Base-by-base conservation (phyloP, 2,888 invertebrate genomes). In the Acleris laterana region DNA sequence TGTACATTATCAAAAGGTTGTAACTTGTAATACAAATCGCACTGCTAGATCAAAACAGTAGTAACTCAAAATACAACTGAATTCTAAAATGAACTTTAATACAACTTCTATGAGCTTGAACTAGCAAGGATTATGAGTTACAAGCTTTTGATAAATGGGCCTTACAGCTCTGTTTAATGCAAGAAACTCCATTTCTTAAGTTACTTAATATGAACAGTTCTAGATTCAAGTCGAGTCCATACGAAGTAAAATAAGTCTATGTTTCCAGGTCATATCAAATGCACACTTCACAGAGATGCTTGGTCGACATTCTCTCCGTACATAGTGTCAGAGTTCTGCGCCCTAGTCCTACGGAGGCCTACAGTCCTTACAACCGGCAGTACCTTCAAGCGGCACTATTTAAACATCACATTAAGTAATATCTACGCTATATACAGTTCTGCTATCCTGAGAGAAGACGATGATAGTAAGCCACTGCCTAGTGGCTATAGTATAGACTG, bases 281-380 rank as follows among this genome's bases (percentile, higher is more conserved):
- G 91, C 62, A 93, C 92, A 22, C 78, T 93, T 9, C 93, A 93
- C 63, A 84, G 92, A 80, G 92, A 93, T 79, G 91, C 89, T n/a
- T 93, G 92, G 93, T 81, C 84, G 3, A 77, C 79, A 69, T 91
- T 93, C 69, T 87, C 92, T 28, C 72, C 85, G 62, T 93, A 90
- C 68, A 82, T 93, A 62, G 84, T 87, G 5, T 83, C 92, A 2
- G 89, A 90, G 68, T 85, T 78, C 63, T 89, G 91, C 78, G 90
- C 88, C 2, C 66, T 93, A 53, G 81, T 91, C 5, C 73, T 93
- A 56, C 81, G 79, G 69, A 92, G 83, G 69, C 91, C 93, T 3
- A 92, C 93, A 62, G 87, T 93, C n/a, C 74, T 93, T 9, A 93
- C 90, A 28, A 92, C 90, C 2, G 93, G 93, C 1, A 81, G 88